Conservation (phyloP, 2,888 invertebrate species). For the Steinernema scapterisci region DNA sequence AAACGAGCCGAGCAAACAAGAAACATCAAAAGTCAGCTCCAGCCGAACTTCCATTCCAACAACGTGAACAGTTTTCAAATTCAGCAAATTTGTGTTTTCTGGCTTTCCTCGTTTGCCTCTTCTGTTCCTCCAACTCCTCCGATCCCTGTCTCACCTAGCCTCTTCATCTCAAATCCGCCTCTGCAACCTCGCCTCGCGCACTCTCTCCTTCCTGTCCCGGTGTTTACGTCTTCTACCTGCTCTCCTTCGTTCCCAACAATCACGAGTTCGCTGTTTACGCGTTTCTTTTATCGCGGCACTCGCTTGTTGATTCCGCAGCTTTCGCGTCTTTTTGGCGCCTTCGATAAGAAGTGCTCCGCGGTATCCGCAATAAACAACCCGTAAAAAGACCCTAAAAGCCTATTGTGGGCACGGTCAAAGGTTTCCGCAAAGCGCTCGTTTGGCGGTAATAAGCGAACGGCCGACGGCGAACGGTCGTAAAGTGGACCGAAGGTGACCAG, state of each 20-base stretch:
- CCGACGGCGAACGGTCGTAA: not conserved
- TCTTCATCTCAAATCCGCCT: not conserved
- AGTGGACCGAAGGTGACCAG: no score
- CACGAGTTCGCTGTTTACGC: not conserved
- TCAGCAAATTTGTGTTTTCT: no score
- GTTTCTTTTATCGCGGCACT: not conserved
- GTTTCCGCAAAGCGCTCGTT: not conserved
- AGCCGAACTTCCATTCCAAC: no score
- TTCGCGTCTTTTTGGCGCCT: conserved; percentile 27
- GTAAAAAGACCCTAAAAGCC: not conserved
- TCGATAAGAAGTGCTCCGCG: not conserved
- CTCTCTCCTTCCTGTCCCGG: not conserved
- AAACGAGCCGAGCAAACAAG: no score
- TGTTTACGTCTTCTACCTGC: not conserved
- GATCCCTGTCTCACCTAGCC: not conserved
- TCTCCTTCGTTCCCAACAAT: no score
- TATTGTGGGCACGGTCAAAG: not conserved
- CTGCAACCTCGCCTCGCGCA: no score
- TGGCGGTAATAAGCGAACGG: conserved; percentile 7
- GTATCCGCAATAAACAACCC: conserved; percentile 7
- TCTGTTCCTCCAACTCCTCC: not conserved
- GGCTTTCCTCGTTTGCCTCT: not conserved
- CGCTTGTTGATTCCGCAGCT: not conserved
- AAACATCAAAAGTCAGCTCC: no score
- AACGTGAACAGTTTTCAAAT: no score